Percentiles rank a stretch among this genome's conserved stretches.
Evolutionary conservation across 1,140 invertebrate species (phyloP).

Genomic region (Platorchestia sp.): DNA sequence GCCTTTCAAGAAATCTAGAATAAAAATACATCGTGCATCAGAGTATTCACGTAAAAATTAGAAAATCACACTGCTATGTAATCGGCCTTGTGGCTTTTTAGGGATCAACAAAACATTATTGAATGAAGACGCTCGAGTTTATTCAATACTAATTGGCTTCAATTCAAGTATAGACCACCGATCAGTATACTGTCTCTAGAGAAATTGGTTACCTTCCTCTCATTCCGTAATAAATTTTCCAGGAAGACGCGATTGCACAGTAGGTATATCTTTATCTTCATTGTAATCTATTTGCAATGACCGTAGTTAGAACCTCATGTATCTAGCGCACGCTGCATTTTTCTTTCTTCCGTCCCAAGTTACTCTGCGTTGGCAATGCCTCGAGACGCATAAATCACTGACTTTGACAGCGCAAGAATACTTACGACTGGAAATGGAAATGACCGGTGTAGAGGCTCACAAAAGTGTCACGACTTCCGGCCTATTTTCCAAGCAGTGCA

Average conservation of each 20-base stretch:
- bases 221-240: not conserved
- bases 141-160: not conserved
- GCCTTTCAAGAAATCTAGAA: not conserved
- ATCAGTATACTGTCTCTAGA: not conserved
- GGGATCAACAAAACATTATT: not conserved
- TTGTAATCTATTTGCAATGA: not conserved
- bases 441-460: not conserved
- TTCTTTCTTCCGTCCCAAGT: not conserved
- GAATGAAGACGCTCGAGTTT: not conserved
- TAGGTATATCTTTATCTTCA: not conserved
- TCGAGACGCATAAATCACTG: not conserved
- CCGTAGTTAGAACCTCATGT: not conserved
- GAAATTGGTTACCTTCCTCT: not conserved
- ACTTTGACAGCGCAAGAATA: constrained; percentile 12
- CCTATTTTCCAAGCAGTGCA: not conserved
- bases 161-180: not conserved
- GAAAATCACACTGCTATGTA: too few relatives aligned
- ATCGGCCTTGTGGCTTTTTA: not conserved
- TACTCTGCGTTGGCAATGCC: not conserved
- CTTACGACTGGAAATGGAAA: not conserved
- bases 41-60: not conserved
- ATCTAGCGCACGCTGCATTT: not conserved
- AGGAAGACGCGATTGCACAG: not conserved
- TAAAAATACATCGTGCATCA: not conserved
- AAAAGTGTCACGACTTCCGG: not conserved